These are phyloP conservation scores for Neopipo cinnamomea DNA, from an alignment of 2,113 vertebrate species.

Conservation along the genomic window DNA sequence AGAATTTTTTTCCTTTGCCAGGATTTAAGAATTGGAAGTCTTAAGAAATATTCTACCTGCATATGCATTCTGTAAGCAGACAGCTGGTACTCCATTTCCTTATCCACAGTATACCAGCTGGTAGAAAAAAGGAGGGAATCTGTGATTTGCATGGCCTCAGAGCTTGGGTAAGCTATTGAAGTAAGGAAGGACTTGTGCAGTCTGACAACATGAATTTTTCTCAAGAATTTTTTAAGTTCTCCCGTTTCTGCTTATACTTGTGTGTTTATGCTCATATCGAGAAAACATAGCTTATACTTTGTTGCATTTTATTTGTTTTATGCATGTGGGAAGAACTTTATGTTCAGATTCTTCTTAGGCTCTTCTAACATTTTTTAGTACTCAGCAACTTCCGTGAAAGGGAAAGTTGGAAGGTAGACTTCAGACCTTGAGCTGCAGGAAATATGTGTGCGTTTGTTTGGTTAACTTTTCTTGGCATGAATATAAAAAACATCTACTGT, in stretches of 20 bases:
- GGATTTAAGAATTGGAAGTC: neutral
- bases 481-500: neutral
- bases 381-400: neutral
- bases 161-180: neutral
- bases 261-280: neutral
- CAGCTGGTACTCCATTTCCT: neutral
- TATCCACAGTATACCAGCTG: neutral
- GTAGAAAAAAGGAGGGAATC: neutral
- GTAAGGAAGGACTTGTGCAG: neutral
- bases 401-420: neutral
- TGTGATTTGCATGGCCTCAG: neutral
- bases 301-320: neutral
- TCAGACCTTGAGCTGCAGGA: neutral
- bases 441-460: neutral
- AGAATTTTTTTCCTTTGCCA: neutral
- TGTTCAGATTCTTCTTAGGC: neutral
- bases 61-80: neutral
- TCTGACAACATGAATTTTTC: neutral
- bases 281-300: neutral
- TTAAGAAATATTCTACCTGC: neutral
- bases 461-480: neutral
- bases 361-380: neutral
- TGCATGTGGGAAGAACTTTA: neutral
- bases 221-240: neutral
- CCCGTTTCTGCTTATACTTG: neutral